phyloP scores from a whole-genome alignment of 1,140 invertebrate genomes.

The Drosophila arawakana region DNA sequence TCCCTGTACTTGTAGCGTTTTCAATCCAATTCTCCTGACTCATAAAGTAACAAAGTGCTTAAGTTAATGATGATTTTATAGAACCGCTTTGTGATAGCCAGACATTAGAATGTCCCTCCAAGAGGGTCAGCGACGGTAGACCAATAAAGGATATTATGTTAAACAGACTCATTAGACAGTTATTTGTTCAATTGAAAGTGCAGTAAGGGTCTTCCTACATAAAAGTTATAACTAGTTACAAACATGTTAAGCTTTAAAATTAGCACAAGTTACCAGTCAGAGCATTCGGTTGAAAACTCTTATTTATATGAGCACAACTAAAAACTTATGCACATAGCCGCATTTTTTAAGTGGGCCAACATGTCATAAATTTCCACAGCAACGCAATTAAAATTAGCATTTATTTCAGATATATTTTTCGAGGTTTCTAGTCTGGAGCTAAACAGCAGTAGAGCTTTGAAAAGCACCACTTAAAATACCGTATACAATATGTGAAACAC shows the following conservation, averaged over 20 bases:
- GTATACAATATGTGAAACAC: conserved; percentile 61
- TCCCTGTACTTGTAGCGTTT: too few relatives aligned
- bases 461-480: conserved; percentile 54
- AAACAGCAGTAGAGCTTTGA: conserved; percentile 57
- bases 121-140: background rate
- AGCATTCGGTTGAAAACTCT: conserved; percentile 13
- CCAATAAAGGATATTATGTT: background rate
- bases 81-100: background rate
- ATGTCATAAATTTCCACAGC: conserved; percentile 60
- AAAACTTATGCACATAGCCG: conserved; percentile 53
- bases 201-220: too few relatives aligned
- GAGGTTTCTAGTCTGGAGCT: conserved; percentile 71
- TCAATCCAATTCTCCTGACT: background rate
- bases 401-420: conserved; percentile 67
- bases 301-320: conserved; percentile 59
- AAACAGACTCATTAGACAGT: background rate
- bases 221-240: conserved; percentile 4
- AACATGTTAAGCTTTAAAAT: background rate
- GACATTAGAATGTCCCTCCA: background rate
- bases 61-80: conserved; percentile 50
- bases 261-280: background rate
- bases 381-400: conserved; percentile 82
- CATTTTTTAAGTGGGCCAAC: conserved; percentile 6
- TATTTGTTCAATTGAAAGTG: too few relatives aligned
- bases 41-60: conserved; percentile 59